Conservation (phyloP, 2,888 invertebrate species). For the Koerneria pararmatus region DNA sequence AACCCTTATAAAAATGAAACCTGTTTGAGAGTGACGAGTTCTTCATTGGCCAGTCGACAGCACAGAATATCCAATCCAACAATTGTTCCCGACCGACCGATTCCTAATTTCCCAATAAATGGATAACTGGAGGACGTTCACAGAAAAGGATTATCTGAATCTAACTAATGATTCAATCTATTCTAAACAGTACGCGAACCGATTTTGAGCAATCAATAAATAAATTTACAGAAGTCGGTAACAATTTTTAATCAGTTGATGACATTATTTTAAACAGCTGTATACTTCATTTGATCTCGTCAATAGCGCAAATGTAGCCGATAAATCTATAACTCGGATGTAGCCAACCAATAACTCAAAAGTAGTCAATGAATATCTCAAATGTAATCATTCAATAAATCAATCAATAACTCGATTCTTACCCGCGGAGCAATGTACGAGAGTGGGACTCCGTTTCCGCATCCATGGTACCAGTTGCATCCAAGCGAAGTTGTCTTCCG, state of each 20-base stretch:
- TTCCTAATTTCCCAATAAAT: no score
- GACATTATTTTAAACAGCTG: no score
- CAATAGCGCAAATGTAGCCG: background rate
- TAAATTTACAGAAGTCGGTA: background rate
- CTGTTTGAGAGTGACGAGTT: slow-evolving; percentile 28
- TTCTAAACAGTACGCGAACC: no score
- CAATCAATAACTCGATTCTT: background rate
- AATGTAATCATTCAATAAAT: background rate
- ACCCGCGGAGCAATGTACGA: slow-evolving; percentile 49
- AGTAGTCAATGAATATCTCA: background rate
- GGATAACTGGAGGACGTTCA: no score
- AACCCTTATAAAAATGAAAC: background rate
- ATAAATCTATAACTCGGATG: background rate
- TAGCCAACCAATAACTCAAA: no score
- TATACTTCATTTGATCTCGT: no score
- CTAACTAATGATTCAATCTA: no score
- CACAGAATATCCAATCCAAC: slow-evolving; percentile 44
- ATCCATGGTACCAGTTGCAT: background rate
- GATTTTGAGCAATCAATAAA: slow-evolving; percentile 14
- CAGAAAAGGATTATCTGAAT: no score
- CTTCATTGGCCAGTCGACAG: slow-evolving; percentile 31
- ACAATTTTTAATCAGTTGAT: no score
- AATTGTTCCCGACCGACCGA: slow-evolving; percentile 51
- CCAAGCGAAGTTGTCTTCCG: slow-evolving; percentile 18
- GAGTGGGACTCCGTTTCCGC: slow-evolving; percentile 26